Evolutionary conservation across 2,113 vertebrate genomes (phyloP), one percentile per base, ranked within the genome.

Genomic region (Equus quagga): DNA sequence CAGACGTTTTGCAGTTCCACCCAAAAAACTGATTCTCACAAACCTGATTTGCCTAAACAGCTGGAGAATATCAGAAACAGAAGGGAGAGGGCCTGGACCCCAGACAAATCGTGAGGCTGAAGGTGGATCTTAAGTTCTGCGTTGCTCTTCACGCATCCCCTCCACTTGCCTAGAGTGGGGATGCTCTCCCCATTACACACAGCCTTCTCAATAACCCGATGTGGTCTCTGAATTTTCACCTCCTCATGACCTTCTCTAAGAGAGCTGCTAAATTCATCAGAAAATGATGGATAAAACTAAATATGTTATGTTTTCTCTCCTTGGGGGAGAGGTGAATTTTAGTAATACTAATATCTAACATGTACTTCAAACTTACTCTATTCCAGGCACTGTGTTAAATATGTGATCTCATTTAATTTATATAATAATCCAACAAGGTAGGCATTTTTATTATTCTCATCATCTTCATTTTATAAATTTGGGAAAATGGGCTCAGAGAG

Each of bases 381-480:
- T 85, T 64, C 28, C 2, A 89, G 76, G 44, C n/a, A 84, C 6
- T 62, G 41, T 82, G 15, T 21, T 65, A 46, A 82, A 73, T 44
- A n/a, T 19, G 79, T 82, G 46, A 81, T 73, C 62, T 75, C 19
- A 87, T 73, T 36, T 81, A 33, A 67, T 15, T 13, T 80, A 83
- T 51, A 36, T 86, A 31, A 70, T 81, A 90, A 90, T 62, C 13
- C n/a, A 91, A 51, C 92, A 70, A 56, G 9, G 31, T 62, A 79
- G 14, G 2, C n/a, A 62, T 75, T 91, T 46, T 62, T 65, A 67
- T 17, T 80, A 76, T 46, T 65, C 83, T 23, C 70, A 65, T 44
- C 49, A 80, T 19, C 3, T 12, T 75, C 15, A n/a, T 84, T 94
- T 97, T 88, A 65, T 94, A 65, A 72, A 91, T 78, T 85, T 85